Base-by-base conservation (phyloP, 2,797 vertebrate genomes). In the Spizella passerina region DNA sequence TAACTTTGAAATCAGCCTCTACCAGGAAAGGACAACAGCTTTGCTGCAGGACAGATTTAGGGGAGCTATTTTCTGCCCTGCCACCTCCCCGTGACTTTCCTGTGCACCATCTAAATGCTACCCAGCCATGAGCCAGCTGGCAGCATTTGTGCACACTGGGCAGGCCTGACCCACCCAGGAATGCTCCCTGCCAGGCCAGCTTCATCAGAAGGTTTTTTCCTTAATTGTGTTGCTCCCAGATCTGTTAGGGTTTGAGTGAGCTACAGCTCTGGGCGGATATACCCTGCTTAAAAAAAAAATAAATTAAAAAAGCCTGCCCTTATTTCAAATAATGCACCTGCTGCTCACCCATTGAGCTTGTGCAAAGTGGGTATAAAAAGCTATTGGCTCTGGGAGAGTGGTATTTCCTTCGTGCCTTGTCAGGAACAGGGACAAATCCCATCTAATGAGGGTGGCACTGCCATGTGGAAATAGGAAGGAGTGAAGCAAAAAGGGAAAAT, bases 51-150 rank as follows among this genome's bases (percentile, higher is more conserved):
- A 90, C 4, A 1, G 68, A 95, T 59, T 57, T 85, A 93, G 96
- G 83, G 72, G 39, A 90, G 95, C 94, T 97, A 94, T 94, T 96
- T 96, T 95, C 94, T 96, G 90, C 94, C 79, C 44, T 49, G 52
- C 93, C 94, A 43, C 94, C 93, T 93, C 90, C 94, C 86, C 1
- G 2, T 96, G 96, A 56, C 95, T 95, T 92, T 70, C 79, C 70
- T 2, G 0, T 95, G 95, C 86, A 81, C 87, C 72, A 39, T 70
- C 60, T 53, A 39, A 82, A 89, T 82, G 60, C 53, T 76, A 80
- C 68, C 52, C 84, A 82, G 75, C 60, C 75, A 2, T 2, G 41
- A 87, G 88, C 94, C 94, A 93, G 21, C 82, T 87, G 93, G 95
- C 94, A 92, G 57, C 71, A 11, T 0, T 36, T 65, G 9, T 43